Percentiles rank a stretch among this genome's conserved stretches.
phyloP scores from a whole-genome alignment of 2,888 invertebrate genomes.

The Asteroscopus sphinx region DNA sequence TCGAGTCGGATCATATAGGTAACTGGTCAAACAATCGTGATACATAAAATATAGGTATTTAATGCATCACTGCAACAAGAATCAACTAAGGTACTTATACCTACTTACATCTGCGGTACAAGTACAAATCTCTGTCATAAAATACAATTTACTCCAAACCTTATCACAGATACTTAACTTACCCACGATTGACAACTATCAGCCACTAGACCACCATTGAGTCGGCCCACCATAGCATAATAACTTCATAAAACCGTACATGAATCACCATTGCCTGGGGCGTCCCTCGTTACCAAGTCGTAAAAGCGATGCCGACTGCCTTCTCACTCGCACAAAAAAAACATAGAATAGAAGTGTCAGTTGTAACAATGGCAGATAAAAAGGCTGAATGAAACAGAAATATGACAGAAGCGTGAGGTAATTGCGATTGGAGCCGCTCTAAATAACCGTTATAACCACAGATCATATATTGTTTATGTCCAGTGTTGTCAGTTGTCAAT shows the following conservation, averaged over 20 bases:
- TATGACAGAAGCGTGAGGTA: background rate
- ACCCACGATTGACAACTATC: conserved; percentile 30
- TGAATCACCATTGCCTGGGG: conserved; percentile 66
- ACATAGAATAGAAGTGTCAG: conserved; percentile 16
- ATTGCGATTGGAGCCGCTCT: background rate
- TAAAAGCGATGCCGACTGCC: conserved; percentile 59
- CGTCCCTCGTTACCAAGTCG: conserved; percentile 64
- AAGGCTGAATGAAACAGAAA: background rate
- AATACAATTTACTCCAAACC: conserved; percentile 1
- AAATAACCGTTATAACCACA: background rate
- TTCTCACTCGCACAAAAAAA: background rate
- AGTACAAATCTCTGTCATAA: no score
- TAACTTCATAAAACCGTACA: conserved; percentile 58
- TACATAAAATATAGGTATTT: no score
- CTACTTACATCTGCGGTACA: no score
- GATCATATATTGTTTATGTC: no score
- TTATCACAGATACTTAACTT: background rate
- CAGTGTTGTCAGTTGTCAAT: no score
- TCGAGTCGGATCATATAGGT: background rate
- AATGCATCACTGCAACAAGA: background rate
- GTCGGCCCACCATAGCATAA: conserved; percentile 52
- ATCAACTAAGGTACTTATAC: background rate
- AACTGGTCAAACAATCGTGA: background rate
- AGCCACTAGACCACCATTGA: conserved; percentile 41
- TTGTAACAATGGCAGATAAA: background rate